Percentiles rank a stretch among this genome's conserved stretches.
Conservation (phyloP, 2,113 vertebrate species). For the Misgurnus anguillicaudatus region DNA sequence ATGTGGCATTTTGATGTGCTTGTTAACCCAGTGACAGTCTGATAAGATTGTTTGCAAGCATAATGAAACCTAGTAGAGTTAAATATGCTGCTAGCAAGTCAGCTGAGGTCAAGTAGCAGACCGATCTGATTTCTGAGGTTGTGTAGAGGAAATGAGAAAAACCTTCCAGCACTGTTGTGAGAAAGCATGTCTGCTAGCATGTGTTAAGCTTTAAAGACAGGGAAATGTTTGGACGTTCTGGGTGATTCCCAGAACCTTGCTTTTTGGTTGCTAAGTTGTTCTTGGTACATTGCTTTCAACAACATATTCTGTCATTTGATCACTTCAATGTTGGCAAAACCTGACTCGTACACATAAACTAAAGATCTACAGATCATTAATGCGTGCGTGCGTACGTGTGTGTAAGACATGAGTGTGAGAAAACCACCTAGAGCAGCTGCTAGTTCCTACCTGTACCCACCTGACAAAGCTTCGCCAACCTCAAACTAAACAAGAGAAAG, state of each 20-base stretch:
- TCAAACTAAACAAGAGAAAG: conserved; percentile 26
- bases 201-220: background rate
- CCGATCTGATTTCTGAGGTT: conserved; percentile 27
- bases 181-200: background rate
- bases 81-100: background rate
- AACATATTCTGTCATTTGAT: no score
- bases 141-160: conserved; percentile 21
- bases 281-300: no score
- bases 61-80: background rate
- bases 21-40: background rate
- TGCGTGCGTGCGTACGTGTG: no score
- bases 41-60: conserved; percentile 29
- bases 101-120: conserved; percentile 12
- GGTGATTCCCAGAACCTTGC: no score
- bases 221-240: no score
- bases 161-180: background rate
- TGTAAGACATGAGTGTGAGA: background rate
- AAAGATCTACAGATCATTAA: background rate
- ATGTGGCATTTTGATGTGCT: conserved; percentile 29
- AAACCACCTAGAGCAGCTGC: background rate
- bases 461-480: background rate
- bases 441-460: background rate
- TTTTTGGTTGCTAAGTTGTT: no score
- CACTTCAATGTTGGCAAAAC: background rate
- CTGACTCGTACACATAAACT: background rate